A percentile compares a stretch with the other conserved stretches of the same genome.
phyloP scores from a whole-genome alignment of 2,113 vertebrate species.

The Pica pica region DNA sequence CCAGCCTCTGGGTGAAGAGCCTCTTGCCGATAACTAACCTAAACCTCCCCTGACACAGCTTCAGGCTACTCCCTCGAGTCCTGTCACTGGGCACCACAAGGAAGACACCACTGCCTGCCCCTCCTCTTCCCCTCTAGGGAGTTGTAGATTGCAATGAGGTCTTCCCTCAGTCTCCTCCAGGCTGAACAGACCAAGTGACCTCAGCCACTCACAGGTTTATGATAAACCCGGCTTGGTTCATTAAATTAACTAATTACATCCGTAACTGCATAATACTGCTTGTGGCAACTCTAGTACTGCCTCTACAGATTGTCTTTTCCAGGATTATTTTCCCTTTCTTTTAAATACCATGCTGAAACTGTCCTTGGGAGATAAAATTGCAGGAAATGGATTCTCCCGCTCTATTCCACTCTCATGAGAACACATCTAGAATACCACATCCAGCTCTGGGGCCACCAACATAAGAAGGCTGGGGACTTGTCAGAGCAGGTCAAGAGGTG shows the following conservation, averaged over 20 bases:
- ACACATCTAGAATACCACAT: background rate
- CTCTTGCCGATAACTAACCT: background rate
- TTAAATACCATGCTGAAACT: background rate
- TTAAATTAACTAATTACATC: background rate
- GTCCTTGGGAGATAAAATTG: background rate
- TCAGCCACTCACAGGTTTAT: background rate
- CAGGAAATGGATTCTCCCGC: background rate
- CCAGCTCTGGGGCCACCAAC: background rate
- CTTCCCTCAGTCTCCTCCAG: background rate
- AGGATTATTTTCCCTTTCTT: background rate
- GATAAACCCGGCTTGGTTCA: background rate
- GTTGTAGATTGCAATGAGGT: background rate
- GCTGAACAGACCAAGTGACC: background rate
- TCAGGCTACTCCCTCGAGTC: fast-evolving
- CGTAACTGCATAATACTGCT: background rate
- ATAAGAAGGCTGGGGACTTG: background rate
- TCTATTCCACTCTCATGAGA: background rate
- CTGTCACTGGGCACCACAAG: background rate
- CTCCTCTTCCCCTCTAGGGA: background rate
- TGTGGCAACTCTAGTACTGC: background rate
- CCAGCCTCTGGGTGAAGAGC: fast-evolving
- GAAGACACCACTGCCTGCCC: background rate
- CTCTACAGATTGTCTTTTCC: background rate
- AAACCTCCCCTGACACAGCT: background rate
- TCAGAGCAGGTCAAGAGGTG: background rate